Evolutionary conservation across 2,888 invertebrate species (phyloP).

Genomic region (Luperina testacea): DNA sequence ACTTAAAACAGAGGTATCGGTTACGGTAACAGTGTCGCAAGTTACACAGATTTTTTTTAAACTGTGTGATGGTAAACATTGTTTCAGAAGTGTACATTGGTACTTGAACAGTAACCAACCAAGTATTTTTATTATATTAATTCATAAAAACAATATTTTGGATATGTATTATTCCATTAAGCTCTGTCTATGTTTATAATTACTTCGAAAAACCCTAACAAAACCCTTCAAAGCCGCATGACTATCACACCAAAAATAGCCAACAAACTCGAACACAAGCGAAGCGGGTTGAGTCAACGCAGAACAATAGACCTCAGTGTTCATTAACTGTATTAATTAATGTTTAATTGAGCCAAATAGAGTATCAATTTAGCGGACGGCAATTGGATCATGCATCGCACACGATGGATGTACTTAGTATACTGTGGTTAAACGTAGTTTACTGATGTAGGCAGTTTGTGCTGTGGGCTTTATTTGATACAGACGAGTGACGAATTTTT

Average conservation of each 20-base stretch:
- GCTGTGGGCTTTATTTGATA: neutral
- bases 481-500: neutral
- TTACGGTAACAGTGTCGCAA: too few species aligned
- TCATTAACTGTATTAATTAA: conserved; percentile 89
- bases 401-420: conserved; percentile 41
- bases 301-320: conserved; percentile 82
- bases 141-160: neutral
- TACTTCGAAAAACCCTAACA: neutral
- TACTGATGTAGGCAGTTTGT: conserved; percentile 6
- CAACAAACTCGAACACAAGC: conserved; percentile 29
- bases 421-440: conserved; percentile 22
- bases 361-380: conserved; percentile 88
- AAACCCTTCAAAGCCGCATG: conserved; percentile 23
- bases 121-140: neutral
- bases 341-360: conserved; percentile 89
- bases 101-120: neutral
- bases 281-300: conserved; percentile 70
- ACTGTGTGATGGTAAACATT: too few species aligned
- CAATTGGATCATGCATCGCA: conserved; percentile 87
- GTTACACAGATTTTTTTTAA: too few species aligned
- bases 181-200: neutral
- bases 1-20: too few species aligned
- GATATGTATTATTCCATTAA: neutral
- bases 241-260: conserved; percentile 57
- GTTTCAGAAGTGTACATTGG: neutral